Evolutionary conservation across 2,113 vertebrate species (phyloP).

Genomic region (Setophaga kirtlandii): DNA sequence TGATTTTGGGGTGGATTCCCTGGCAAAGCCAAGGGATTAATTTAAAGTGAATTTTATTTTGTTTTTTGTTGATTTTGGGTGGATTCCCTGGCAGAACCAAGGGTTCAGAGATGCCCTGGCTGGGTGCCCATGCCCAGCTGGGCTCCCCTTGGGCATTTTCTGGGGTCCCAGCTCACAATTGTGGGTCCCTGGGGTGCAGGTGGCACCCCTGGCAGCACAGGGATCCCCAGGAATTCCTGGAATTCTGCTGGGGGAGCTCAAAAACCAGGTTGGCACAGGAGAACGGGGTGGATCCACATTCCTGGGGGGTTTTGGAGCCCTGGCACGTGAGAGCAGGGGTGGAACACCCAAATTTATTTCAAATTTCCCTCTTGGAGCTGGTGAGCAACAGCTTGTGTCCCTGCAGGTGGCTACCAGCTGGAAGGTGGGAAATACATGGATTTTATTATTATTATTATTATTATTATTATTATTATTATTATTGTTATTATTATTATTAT

Average conservation of each 20-base stretch:
- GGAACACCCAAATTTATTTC: too few species aligned
- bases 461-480: not conserved
- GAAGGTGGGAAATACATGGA: not conserved
- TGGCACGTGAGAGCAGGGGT: not conserved
- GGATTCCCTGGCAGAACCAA: too few species aligned
- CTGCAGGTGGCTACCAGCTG: not conserved
- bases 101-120: not conserved
- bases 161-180: not conserved
- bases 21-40: too few species aligned
- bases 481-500: not conserved
- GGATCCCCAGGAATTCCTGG: not conserved
- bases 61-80: not conserved
- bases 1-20: too few species aligned
- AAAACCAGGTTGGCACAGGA: not conserved
- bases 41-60: too few species aligned
- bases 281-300: not conserved
- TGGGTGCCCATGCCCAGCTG: rapidly evolving
- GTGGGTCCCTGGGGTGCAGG: too few species aligned
- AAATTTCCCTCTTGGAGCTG: not conserved
- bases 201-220: not conserved
- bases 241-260: not conserved
- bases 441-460: not conserved
- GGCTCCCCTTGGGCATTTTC: rapidly evolving
- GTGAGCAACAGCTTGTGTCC: not conserved
- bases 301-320: not conserved